phyloP scores from a whole-genome alignment of 2,888 invertebrate genomes.

The Chironomus tentans region DNA sequence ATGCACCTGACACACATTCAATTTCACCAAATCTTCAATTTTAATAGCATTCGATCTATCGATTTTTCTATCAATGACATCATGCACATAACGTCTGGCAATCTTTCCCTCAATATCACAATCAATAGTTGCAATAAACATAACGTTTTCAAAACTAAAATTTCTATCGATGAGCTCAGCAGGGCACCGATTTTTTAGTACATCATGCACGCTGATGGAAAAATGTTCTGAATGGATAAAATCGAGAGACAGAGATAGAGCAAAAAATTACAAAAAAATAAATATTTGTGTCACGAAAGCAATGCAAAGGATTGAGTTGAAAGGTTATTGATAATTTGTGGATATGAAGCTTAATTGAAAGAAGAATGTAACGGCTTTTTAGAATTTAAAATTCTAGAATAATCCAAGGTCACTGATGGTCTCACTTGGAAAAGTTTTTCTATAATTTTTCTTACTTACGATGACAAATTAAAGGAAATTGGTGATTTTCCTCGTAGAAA shows the following conservation, averaged over 20 bases:
- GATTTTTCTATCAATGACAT: background rate
- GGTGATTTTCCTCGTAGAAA: too few species aligned
- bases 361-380: too few species aligned
- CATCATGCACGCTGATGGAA: background rate
- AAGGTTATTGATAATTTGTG: too few species aligned
- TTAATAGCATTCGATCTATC: background rate
- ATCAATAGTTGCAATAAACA: background rate
- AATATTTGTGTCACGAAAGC: too few species aligned
- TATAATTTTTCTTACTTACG: too few species aligned
- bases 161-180: background rate
- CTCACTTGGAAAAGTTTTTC: too few species aligned
- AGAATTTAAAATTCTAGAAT: too few species aligned
- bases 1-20: background rate
- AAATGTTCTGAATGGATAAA: background rate
- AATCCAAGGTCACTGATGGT: too few species aligned
- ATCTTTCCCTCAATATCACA: slow-evolving; percentile 12
- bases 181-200: background rate
- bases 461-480: too few species aligned
- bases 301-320: too few species aligned
- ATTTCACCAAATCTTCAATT: background rate
- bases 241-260: background rate
- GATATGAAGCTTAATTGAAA: too few species aligned
- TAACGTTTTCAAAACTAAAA: background rate
- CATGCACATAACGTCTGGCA: background rate
- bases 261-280: background rate